Conservation (phyloP, 2,888 invertebrate genomes). For the Drosophila pseudotakahashii region DNA sequence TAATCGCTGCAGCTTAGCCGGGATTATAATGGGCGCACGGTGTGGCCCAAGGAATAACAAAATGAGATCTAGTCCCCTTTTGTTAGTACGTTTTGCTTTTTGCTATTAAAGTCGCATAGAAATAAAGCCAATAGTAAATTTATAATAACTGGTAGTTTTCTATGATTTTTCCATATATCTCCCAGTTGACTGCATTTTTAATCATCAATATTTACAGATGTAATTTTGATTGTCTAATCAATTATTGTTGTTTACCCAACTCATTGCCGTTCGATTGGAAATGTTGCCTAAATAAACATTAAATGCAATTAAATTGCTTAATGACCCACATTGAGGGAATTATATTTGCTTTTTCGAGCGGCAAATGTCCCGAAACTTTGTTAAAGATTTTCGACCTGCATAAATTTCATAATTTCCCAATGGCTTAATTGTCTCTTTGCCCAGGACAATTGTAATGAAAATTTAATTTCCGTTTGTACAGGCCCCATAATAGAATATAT, state of each 20-base stretch:
- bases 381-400: slow-evolving; percentile 35
- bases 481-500: slow-evolving; percentile 2
- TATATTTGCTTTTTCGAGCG: slow-evolving; percentile 53
- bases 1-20: slow-evolving; percentile 71
- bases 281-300: slow-evolving; percentile 52
- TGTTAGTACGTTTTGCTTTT: not conserved
- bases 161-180: slow-evolving; percentile 8
- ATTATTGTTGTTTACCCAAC: slow-evolving; percentile 60
- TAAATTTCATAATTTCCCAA: slow-evolving; percentile 49
- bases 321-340: slow-evolving; percentile 63
- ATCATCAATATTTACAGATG: slow-evolving; percentile 54
- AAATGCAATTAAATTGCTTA: slow-evolving; percentile 65
- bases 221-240: slow-evolving; percentile 58
- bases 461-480: slow-evolving; percentile 38
- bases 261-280: slow-evolving; percentile 10
- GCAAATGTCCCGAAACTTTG: slow-evolving; percentile 33
- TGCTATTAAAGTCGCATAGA: not conserved
- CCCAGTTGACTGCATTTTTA: slow-evolving; percentile 10
- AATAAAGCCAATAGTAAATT: not conserved
- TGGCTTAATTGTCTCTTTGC: slow-evolving; percentile 59
- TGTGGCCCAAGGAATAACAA: slow-evolving; percentile 40
- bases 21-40: slow-evolving; percentile 62
- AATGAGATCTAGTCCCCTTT: slow-evolving; percentile 27
- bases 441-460: slow-evolving; percentile 45
- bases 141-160: slow-evolving; percentile 11